These are phyloP conservation scores for Parnassius glacialis DNA, from an alignment of 2,888 invertebrate genomes.

Conservation along the genomic window DNA sequence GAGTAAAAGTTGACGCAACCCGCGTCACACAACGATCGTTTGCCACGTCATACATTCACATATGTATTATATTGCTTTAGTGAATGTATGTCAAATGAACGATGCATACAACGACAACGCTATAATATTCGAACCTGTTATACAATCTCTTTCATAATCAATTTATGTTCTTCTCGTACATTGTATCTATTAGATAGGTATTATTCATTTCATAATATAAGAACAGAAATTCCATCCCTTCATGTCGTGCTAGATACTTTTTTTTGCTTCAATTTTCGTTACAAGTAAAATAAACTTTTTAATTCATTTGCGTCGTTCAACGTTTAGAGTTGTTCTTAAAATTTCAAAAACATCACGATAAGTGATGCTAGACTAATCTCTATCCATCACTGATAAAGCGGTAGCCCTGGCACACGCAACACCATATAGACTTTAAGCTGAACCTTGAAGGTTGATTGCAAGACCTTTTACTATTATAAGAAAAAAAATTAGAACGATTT, in stretches of 20 bases:
- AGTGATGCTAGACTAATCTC: constrained; percentile 10
- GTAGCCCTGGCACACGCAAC: constrained; percentile 7
- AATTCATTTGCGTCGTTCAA: not conserved
- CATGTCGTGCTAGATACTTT: not conserved
- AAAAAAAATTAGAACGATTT: constrained; percentile 21
- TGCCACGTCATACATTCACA: constrained; percentile 48
- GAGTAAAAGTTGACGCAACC: constrained; percentile 81
- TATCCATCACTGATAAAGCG: constrained; percentile 28
- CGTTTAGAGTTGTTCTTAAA: not conserved
- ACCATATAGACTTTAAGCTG: constrained; percentile 12
- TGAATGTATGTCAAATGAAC: constrained; percentile 27
- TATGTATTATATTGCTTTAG: constrained; percentile 34
- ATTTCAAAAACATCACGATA: constrained; percentile 10
- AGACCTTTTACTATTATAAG: constrained; percentile 19
- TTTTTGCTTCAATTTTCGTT: not conserved
- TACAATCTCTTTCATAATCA: constrained; percentile 44
- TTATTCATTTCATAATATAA: no score
- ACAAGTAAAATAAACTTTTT: not conserved
- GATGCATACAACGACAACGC: constrained; percentile 16
- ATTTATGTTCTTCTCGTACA: not conserved
- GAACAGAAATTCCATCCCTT: no score
- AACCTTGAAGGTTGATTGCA: constrained; percentile 19
- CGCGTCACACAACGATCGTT: constrained; percentile 58
- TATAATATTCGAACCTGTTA: constrained; percentile 64
- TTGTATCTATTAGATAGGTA: no score